These are phyloP conservation scores for Emmelina monodactyla DNA, from an alignment of 2,888 invertebrate genomes.

Conservation along the genomic window DNA sequence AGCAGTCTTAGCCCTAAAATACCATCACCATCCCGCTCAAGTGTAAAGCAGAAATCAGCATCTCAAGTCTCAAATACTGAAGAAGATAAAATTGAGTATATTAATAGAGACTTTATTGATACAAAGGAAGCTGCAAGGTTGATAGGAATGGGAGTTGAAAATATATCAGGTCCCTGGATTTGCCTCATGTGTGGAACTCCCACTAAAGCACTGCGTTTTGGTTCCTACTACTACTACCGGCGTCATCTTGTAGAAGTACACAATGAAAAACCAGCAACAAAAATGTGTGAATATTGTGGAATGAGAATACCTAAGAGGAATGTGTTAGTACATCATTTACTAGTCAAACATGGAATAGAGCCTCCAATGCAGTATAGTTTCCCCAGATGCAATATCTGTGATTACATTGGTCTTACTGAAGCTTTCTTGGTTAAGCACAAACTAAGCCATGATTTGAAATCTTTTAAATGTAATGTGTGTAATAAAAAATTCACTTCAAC, in stretches of 20 bases:
- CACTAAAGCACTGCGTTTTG: constrained; percentile 74
- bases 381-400: constrained; percentile 81
- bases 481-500: constrained; percentile 54
- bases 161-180: constrained; percentile 79
- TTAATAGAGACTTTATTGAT: constrained; percentile 60
- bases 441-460: constrained; percentile 63
- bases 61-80: constrained; percentile 21
- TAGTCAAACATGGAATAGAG: constrained; percentile 79
- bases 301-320: constrained; percentile 77
- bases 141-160: constrained; percentile 68
- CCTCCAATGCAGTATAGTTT: constrained; percentile 76
- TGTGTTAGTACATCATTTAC: constrained; percentile 79
- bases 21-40: constrained; percentile 12
- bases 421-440: constrained; percentile 76
- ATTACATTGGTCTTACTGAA: constrained; percentile 78
- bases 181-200: constrained; percentile 78
- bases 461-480: constrained; percentile 65
- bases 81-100: constrained; percentile 23
- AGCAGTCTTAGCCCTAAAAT: too few species aligned
- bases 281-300: constrained; percentile 87
- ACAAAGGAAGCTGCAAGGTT: constrained; percentile 69
- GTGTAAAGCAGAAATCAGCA: constrained; percentile 24
- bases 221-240: constrained; percentile 79
- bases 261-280: constrained; percentile 76
- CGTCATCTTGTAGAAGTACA: constrained; percentile 84